These are phyloP conservation scores for Drosophila anomelani DNA, from an alignment of 2,888 invertebrate species.

Conservation along the genomic window DNA sequence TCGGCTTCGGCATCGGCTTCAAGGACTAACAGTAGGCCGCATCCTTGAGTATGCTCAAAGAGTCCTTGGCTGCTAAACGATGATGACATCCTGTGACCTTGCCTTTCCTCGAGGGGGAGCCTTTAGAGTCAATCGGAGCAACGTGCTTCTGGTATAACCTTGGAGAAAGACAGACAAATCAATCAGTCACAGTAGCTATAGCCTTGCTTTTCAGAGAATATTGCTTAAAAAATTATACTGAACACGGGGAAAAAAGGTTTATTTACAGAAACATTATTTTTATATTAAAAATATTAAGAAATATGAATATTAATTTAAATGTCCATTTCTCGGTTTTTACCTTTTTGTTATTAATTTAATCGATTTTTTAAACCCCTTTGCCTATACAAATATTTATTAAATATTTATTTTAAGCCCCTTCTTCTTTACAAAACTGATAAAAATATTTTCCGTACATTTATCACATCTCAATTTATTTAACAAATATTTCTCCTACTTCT, in stretches of 20 bases:
- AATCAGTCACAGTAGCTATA: slow-evolving; percentile 75
- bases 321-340: too few relatives aligned
- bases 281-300: neutral
- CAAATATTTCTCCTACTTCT: neutral
- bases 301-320: neutral
- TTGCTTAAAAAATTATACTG: neutral
- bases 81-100: slow-evolving; percentile 46
- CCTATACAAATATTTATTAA: neutral
- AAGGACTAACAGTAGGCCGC: slow-evolving; percentile 49
- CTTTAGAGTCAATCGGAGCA: slow-evolving; percentile 26
- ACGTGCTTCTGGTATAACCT: slow-evolving; percentile 28
- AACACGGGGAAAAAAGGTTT: neutral
- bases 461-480: neutral
- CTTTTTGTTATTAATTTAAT: too few relatives aligned
- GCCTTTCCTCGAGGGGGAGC: slow-evolving; percentile 43
- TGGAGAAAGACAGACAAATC: slow-evolving; percentile 62
- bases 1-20: neutral
- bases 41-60: slow-evolving; percentile 31
- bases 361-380: neutral
- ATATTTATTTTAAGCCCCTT: too few relatives aligned
- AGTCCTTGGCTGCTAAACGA: slow-evolving; percentile 49
- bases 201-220: slow-evolving; percentile 63
- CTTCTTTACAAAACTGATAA: neutral
- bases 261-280: neutral
- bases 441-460: neutral